These are phyloP conservation scores for Azemiops feae DNA, from an alignment of 2,113 vertebrate genomes.

Conservation along the genomic window DNA sequence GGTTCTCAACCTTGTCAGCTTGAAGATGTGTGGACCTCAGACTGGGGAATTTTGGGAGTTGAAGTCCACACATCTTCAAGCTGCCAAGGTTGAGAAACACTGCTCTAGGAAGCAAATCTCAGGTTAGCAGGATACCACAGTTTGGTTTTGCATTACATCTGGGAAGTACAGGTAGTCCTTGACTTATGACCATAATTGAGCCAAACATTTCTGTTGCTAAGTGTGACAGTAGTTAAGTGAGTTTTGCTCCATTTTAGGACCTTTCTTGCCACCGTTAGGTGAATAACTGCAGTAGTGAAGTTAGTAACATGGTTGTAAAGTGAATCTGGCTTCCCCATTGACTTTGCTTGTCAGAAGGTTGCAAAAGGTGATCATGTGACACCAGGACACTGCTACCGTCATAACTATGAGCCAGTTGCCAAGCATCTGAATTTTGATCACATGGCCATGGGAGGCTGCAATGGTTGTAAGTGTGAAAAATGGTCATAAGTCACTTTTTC, in stretches of 20 bases:
- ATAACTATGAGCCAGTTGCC: no score
- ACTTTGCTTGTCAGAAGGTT: neutral
- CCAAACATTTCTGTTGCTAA: neutral
- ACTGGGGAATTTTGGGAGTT: no score
- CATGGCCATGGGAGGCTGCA: neutral
- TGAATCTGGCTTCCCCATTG: neutral
- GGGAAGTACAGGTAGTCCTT: neutral
- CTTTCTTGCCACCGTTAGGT: neutral
- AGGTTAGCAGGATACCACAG: neutral
- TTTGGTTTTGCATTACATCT: neutral
- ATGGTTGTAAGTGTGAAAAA: neutral
- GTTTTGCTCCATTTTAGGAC: neutral
- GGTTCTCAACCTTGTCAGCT: no score
- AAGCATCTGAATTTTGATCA: no score
- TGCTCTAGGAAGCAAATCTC: neutral
- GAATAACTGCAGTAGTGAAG: neutral
- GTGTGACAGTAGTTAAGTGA: neutral
- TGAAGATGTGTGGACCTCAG: no score
- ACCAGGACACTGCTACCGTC: neutral
- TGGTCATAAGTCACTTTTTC: neutral
- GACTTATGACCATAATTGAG: neutral
- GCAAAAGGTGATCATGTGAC: neutral
- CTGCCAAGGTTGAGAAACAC: no score
- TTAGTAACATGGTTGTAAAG: neutral
- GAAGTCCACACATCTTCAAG: no score